Evolutionary conservation across 2,888 invertebrate genomes (phyloP).

Genomic region (Zaprionus obscuricornis): DNA sequence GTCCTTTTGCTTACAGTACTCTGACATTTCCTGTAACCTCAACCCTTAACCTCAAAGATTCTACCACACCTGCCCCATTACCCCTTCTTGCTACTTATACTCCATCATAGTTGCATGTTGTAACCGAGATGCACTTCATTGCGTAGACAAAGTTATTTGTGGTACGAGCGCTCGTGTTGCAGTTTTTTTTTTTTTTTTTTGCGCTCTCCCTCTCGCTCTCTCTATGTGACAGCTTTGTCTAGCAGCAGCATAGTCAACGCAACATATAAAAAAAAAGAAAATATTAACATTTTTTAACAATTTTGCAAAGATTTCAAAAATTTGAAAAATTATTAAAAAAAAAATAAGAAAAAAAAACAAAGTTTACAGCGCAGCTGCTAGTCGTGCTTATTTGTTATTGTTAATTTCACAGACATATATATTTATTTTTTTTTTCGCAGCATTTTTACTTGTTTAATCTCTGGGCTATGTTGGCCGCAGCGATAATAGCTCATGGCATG

Average conservation of each 20-base stretch:
- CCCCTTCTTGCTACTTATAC: not conserved
- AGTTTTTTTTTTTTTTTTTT: too few species aligned
- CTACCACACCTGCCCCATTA: not conserved
- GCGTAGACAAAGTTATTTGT: slow-evolving; percentile 52
- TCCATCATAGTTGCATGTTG: slow-evolving; percentile 25
- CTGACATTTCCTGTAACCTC: slow-evolving; percentile 36
- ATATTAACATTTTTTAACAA: too few species aligned
- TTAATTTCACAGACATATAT: too few species aligned
- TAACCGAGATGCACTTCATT: slow-evolving; percentile 46
- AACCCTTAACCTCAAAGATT: too few species aligned
- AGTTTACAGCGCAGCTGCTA: slow-evolving; percentile 4
- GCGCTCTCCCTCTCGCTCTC: slow-evolving; percentile 7
- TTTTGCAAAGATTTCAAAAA: too few species aligned
- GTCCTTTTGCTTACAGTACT: slow-evolving; percentile 37
- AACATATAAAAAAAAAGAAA: too few species aligned
- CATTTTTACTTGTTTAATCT: slow-evolving; percentile 34
- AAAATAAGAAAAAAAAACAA: too few species aligned
- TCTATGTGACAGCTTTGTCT: not conserved
- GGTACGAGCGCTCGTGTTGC: slow-evolving; percentile 26
- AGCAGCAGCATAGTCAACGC: too few species aligned
- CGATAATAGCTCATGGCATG: slow-evolving; percentile 63
- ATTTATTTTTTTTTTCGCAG: not conserved
- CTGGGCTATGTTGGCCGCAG: slow-evolving; percentile 46
- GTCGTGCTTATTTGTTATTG: not conserved
- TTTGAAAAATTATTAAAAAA: too few species aligned